Evolutionary conservation across 2,113 vertebrate genomes (phyloP), one percentile per base, ranked within the genome.

Genomic region (Corythornis madagascariensis): DNA sequence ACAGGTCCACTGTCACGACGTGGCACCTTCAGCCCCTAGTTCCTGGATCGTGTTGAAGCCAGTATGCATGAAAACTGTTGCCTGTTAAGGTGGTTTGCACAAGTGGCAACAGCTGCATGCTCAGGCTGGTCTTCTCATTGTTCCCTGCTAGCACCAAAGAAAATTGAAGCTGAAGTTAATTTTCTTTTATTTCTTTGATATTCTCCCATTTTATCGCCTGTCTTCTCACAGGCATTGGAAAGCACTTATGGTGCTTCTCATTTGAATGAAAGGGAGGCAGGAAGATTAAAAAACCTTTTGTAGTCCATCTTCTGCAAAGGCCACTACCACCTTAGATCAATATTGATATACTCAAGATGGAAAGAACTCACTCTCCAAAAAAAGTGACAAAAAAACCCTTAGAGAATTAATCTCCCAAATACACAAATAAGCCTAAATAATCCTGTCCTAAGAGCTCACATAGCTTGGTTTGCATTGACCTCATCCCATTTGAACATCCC

Each of bases 401-500:
- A 76, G 77, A 78, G 64, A 91, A 89, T 16, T 2, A 92, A 57
- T 35, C 47, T 76, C 71, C 63, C 75, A 86, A 57, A 81, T 17
- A 66, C 53, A 84, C 42, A 89, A 67, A 83, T 22, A 79, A 13
- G 57, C 55, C 69, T 57, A 40, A 94, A 91, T 5, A 67, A 15
- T 48, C 69, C 45, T 42, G 10, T 63, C 31, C 60, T 65, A 50
- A 53, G 25, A 83, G 48, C 71, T 31, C 11, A 42, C 52, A 70
- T 20, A 28, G 61, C 86, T 96, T 95, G 83, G 55, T 59, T 89
- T 91, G 55, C 74, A 77, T 47, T 87, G 90, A 93, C 95, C 91
- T 84, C 75, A 88, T 93, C 86, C 74, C 81, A 92, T 75, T 91
- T 86, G 83, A 86, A 93, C 89, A 93, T 88, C 86, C 60, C 64